Evolutionary conservation across 2,888 invertebrate genomes (phyloP).

Genomic region (Leptinotarsa tumamoca): DNA sequence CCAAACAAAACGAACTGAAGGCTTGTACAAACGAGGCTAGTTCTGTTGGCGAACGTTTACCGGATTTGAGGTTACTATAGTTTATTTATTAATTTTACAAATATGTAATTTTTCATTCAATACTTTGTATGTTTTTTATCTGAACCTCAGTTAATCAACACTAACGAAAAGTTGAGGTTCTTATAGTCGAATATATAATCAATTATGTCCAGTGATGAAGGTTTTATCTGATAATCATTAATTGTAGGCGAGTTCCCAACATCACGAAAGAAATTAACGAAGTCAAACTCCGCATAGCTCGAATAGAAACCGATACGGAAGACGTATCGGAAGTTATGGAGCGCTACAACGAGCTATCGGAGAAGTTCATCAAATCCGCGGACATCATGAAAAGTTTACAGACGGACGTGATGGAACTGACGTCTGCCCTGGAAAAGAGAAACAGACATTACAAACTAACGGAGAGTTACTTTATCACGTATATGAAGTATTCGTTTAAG

Average conservation of each 20-base stretch:
- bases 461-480: constrained; percentile 63
- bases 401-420: constrained; percentile 53
- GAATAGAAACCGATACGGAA: constrained; percentile 64
- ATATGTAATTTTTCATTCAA: too few species aligned
- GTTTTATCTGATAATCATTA: too few species aligned
- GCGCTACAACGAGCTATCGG: constrained; percentile 58
- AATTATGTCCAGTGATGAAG: too few species aligned
- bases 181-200: too few species aligned
- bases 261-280: constrained; percentile 65
- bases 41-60: constrained; percentile 67
- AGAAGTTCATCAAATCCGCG: constrained; percentile 58
- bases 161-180: too few species aligned
- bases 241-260: constrained; percentile 53
- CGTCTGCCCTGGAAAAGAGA: constrained; percentile 57
- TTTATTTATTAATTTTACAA: too few species aligned
- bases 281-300: constrained; percentile 64
- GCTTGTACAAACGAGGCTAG: constrained; percentile 67
- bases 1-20: constrained; percentile 66
- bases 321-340: constrained; percentile 54
- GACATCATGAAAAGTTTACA: constrained; percentile 56
- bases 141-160: too few species aligned
- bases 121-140: too few species aligned
- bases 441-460: constrained; percentile 61
- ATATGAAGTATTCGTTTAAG: constrained; percentile 68
- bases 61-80: constrained; percentile 66